These are phyloP conservation scores for Rhinogobius similis DNA, from an alignment of 2,113 vertebrate genomes.

Conservation along the genomic window DNA sequence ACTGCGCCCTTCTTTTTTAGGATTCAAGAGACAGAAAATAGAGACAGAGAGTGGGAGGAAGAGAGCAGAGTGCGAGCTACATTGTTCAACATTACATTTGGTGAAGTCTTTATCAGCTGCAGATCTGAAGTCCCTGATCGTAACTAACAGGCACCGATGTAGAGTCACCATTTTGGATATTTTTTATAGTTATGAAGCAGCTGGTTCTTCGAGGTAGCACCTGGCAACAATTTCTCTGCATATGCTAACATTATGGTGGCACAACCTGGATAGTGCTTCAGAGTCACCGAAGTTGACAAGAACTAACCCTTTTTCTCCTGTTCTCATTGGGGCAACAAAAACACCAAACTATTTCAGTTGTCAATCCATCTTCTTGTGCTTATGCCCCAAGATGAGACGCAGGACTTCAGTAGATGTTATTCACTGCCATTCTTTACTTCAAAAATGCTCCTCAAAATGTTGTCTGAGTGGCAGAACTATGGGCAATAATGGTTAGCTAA, in stretches of 20 bases:
- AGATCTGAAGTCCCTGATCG: slow-evolving; percentile 2
- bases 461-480: too few species aligned
- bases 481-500: too few species aligned
- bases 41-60: neutral
- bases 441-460: too few species aligned
- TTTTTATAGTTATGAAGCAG: neutral
- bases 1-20: slow-evolving; percentile 12
- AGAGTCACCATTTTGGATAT: slow-evolving; percentile 33
- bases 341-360: neutral
- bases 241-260: slow-evolving; percentile 2
- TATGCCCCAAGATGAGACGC: neutral
- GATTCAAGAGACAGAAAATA: neutral
- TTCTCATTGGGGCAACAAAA: neutral
- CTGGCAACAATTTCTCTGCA: neutral
- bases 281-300: neutral
- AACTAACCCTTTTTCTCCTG: neutral
- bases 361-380: neutral
- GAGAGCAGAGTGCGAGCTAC: slow-evolving; percentile 4
- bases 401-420: neutral
- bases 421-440: too few species aligned
- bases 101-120: slow-evolving; percentile 58
- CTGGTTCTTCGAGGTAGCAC: neutral
- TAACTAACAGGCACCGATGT: slow-evolving; percentile 18
- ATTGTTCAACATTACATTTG: slow-evolving; percentile 37
- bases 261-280: neutral